Conservation (phyloP, 2,113 vertebrate species). For the Eulemur macaco region DNA sequence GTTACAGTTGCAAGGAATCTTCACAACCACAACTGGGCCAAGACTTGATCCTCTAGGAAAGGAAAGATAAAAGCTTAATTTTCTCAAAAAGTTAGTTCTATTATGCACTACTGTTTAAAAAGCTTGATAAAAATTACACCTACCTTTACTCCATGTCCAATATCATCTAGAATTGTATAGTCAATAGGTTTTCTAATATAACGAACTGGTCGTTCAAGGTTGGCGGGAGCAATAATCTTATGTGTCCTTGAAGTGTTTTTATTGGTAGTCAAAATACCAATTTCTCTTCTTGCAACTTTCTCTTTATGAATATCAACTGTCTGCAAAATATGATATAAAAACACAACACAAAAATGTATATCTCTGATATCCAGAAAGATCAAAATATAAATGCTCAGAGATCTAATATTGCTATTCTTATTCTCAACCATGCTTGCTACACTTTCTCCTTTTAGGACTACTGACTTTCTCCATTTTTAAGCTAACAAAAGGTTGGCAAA, state of each 20-base stretch:
- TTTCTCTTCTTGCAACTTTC: constrained; percentile 98
- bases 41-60: background rate
- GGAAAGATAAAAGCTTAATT: constrained; percentile 23
- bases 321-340: constrained; percentile 86
- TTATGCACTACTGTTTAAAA: constrained; percentile 69
- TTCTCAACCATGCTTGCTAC: background rate
- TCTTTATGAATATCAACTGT: constrained; percentile 99
- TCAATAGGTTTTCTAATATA: constrained; percentile 99
- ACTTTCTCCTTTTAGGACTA: constrained; percentile 39
- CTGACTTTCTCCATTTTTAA: constrained; percentile 20
- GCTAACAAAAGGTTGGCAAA: constrained; percentile 2
- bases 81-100: constrained; percentile 4
- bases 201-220: constrained; percentile 97
- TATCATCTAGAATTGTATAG: constrained; percentile 98
- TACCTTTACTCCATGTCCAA: constrained; percentile 99
- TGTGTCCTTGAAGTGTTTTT: constrained; percentile 99
- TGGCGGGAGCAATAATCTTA: constrained; percentile 99
- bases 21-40: constrained; percentile 18
- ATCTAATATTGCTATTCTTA: constrained; percentile 30
- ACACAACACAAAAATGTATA: constrained; percentile 57
- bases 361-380: constrained; percentile 35
- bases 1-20: constrained; percentile 13
- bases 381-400: background rate
- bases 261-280: constrained; percentile 99
- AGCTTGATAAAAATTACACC: constrained; percentile 70